These are phyloP conservation scores for Eriosoma lanigerum DNA, from an alignment of 1,140 invertebrate species.

Conservation along the genomic window DNA sequence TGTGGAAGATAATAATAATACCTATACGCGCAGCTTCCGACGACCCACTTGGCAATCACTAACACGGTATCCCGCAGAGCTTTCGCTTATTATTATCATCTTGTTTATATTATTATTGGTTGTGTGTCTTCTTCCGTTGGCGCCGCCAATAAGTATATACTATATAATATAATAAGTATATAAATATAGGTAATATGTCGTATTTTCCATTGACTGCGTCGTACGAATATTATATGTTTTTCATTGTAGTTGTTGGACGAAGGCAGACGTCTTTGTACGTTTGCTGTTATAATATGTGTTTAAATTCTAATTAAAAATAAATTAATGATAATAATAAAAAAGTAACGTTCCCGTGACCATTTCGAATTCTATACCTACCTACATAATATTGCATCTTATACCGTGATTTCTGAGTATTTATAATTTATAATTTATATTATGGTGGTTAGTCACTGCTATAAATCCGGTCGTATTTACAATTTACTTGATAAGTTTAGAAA, in stretches of 20 bases:
- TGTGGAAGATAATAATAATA: not conserved
- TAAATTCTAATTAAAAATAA: not conserved
- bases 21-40: not conserved
- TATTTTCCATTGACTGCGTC: not conserved
- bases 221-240: too few relatives aligned
- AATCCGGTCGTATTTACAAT: too few relatives aligned
- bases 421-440: too few relatives aligned
- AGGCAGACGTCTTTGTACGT: not conserved
- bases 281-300: not conserved
- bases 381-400: too few relatives aligned
- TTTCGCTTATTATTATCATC: not conserved
- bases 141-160: not conserved
- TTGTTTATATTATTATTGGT: too few relatives aligned
- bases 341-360: constrained; percentile 17
- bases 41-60: not conserved
- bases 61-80: constrained; percentile 2
- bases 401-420: too few relatives aligned
- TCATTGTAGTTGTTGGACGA: not conserved
- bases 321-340: not conserved
- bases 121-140: not conserved
- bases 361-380: constrained; percentile 1
- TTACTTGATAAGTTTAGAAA: too few relatives aligned
- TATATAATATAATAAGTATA: not conserved
- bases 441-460: too few relatives aligned
- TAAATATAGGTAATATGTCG: not conserved